A percentile compares a stretch with the other conserved stretches of the same genome.
Evolutionary conservation across 2,888 invertebrate species (phyloP).

Genomic region (Dysmachus trigonus): DNA sequence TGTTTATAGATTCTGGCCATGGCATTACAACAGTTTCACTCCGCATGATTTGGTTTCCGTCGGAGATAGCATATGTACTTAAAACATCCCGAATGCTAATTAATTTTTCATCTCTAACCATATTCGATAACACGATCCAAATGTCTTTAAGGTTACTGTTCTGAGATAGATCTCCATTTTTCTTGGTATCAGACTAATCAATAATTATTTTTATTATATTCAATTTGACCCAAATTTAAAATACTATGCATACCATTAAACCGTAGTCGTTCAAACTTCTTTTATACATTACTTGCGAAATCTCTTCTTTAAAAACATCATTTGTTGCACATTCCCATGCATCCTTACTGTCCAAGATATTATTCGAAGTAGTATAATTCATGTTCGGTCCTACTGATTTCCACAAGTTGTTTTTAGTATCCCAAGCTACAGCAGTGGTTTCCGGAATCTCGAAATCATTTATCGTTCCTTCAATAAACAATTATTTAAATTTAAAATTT

Average conservation of each 20-base stretch:
- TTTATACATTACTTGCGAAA: constrained; percentile 73
- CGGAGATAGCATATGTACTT: constrained; percentile 55
- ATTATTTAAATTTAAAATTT: neutral
- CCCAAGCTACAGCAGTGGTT: constrained; percentile 59
- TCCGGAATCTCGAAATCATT: constrained; percentile 61
- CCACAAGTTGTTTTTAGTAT: constrained; percentile 57
- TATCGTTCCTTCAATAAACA: constrained; percentile 53
- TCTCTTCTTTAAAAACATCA: constrained; percentile 65
- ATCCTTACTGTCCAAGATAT: neutral
- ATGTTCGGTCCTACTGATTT: constrained; percentile 15
- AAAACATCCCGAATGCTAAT: constrained; percentile 65
- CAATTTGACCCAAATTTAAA: neutral
- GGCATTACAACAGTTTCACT: constrained; percentile 59
- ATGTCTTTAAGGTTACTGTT: constrained; percentile 79
- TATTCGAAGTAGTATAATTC: neutral
- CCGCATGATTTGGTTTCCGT: constrained; percentile 58
- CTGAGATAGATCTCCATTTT: constrained; percentile 81
- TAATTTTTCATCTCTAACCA: constrained; percentile 70
- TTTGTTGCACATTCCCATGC: constrained; percentile 38
- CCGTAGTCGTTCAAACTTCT: constrained; percentile 79
- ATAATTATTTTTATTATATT: neutral
- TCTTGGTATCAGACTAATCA: constrained; percentile 74
- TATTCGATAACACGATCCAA: constrained; percentile 71
- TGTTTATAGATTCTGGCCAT: constrained; percentile 63
- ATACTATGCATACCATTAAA: constrained; percentile 67